phyloP scores from a whole-genome alignment of 2,888 invertebrate species.

The Melipona bicolor region DNA sequence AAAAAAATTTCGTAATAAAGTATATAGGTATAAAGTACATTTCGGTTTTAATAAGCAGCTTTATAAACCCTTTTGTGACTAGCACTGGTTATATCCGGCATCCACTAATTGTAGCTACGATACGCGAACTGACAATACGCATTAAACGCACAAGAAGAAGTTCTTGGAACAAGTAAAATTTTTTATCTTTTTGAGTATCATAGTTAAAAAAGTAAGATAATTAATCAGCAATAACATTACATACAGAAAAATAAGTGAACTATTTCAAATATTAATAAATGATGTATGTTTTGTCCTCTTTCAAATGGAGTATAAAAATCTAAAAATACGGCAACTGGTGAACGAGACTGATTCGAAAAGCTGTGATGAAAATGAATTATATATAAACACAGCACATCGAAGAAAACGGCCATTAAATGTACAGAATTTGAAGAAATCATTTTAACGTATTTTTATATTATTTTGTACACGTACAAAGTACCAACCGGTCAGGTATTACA shows the following conservation, averaged over 20 bases:
- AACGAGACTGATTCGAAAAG: conserved; percentile 3
- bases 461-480: too few species aligned
- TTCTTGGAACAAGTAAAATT: background rate
- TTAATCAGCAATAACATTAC: conserved; percentile 13
- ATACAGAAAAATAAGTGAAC: conserved; percentile 9
- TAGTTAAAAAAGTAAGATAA: conserved; percentile 1
- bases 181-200: conserved; percentile 6
- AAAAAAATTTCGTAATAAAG: background rate
- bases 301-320: background rate
- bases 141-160: background rate
- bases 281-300: background rate
- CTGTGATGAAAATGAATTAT: conserved; percentile 1
- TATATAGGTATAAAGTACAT: background rate
- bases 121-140: background rate
- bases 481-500: background rate
- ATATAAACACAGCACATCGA: background rate
- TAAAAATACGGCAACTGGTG: background rate
- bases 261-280: conserved; percentile 14
- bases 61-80: background rate
- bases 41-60: background rate
- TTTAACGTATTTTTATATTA: too few species aligned
- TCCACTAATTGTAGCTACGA: background rate
- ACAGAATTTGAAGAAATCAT: conserved; percentile 1
- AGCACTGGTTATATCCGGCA: background rate
- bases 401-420: background rate